phyloP scores from a whole-genome alignment of 2,113 vertebrate species.

The Anthoscopus minutus region DNA sequence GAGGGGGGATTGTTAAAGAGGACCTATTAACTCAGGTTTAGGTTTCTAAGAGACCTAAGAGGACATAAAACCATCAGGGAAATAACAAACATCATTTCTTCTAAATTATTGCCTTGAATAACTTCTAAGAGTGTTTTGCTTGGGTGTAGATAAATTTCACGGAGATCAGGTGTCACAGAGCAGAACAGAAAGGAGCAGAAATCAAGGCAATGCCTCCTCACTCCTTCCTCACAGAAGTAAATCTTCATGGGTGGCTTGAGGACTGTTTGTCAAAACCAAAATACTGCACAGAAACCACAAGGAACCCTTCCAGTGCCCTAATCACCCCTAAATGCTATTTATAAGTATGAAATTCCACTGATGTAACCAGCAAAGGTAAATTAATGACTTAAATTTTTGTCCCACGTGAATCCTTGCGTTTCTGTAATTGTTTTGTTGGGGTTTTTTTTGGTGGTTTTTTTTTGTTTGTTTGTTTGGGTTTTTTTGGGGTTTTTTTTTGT shows the following conservation, averaged over 20 bases:
- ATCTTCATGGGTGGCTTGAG: neutral
- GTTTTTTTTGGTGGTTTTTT: too few relatives aligned
- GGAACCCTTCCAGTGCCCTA: neutral
- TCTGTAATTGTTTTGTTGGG: too few relatives aligned
- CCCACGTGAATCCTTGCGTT: neutral
- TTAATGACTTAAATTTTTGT: neutral
- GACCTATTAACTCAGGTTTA: neutral
- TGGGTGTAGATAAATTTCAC: neutral
- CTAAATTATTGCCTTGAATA: neutral
- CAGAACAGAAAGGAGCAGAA: neutral
- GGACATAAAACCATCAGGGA: neutral
- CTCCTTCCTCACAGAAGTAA: neutral
- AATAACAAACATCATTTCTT: neutral
- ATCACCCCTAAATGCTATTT: neutral
- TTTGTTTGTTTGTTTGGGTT: too few relatives aligned
- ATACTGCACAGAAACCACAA: fast-evolving
- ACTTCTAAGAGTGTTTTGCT: neutral
- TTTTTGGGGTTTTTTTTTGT: too few relatives aligned
- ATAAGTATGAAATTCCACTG: neutral
- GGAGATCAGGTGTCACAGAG: neutral
- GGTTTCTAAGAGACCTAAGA: neutral
- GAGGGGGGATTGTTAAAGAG: neutral
- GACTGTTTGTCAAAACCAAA: neutral
- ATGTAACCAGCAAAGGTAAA: neutral
- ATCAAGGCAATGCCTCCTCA: neutral